Evolutionary conservation across 2,797 vertebrate species (phyloP), one percentile per base, ranked within the genome.

Genomic region (Phataginus tetradactyla): DNA sequence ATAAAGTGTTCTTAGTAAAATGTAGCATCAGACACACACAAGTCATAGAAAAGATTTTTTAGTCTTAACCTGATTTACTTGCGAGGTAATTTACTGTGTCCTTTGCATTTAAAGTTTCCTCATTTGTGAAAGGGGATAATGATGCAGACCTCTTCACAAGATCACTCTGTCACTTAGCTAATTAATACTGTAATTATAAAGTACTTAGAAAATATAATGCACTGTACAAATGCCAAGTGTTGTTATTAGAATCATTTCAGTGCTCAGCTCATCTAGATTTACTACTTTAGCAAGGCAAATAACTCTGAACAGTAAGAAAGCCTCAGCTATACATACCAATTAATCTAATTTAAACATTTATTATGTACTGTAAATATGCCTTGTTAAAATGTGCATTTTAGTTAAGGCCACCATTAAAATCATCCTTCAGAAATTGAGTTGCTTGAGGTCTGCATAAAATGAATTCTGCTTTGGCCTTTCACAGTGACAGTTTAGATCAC

Each of bases 111-210:
- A 88, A 93, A 96, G 71, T 91, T 97, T 93, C 68, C 88, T 96
- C 87, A 86, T 96, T 97, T 97, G 72, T 97, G 81, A 92, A 95
- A 93, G 17, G 12, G 42, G 77, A 97, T 97, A 97, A 97, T 95
- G n/a, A 97, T 92, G 37, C 61, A 94, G 77, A 87, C 88, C 77
- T 97, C 96, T 97, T 97, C 83, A 95, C 79, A 96, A 97, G 96
- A 97, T 97, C 96, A 95, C 69, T 91, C 91, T 97, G 89, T 97
- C 97, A 94, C 93, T 96, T 97, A 96, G 79, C 95, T 97, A 98
- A 97, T 98, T 97, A 97, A 97, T 97, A 96, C 80, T 93, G 63
- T 95, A 97, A 97, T 98, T 97, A 97, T 97, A 97, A 97, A 97
- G 91, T 96, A 94, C 96, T 98, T 98, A 96, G 95, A 95, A 97